phyloP scores from a whole-genome alignment of 2,113 vertebrate species.

The Daboia siamensis region DNA sequence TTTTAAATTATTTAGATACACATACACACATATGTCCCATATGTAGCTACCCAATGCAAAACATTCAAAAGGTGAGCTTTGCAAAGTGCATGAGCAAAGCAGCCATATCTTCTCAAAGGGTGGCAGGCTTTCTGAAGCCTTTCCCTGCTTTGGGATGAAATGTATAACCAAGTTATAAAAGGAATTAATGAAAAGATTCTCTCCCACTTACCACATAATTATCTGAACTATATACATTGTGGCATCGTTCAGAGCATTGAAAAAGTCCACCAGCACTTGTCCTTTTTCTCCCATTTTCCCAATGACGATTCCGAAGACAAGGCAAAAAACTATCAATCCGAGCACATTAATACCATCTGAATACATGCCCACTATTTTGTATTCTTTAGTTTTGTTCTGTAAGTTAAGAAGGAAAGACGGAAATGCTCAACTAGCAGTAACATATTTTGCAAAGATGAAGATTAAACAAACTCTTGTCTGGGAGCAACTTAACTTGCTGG shows the following conservation, averaged over 20 bases:
- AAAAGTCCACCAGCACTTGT: slow-evolving; percentile 91
- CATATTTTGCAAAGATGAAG: slow-evolving; percentile 20
- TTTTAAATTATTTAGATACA: not conserved
- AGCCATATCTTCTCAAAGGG: not conserved
- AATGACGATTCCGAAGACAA: slow-evolving; percentile 92
- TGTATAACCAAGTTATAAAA: slow-evolving; percentile 15
- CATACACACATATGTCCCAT: not conserved
- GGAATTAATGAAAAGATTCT: slow-evolving; percentile 16
- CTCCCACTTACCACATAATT: slow-evolving; percentile 90
- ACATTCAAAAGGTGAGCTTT: not conserved
- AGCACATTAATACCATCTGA: slow-evolving; percentile 90
- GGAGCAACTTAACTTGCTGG: not conserved
- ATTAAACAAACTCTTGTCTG: not conserved
- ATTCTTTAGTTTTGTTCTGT: slow-evolving; percentile 89
- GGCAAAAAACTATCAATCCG: slow-evolving; percentile 93
- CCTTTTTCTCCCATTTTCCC: slow-evolving; percentile 96
- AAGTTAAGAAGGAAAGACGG: slow-evolving; percentile 48
- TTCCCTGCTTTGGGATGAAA: not conserved
- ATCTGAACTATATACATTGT: slow-evolving; percentile 97
- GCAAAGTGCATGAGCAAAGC: not conserved
- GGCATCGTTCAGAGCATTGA: slow-evolving; percentile 93
- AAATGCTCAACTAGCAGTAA: slow-evolving; percentile 26
- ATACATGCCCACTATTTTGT: slow-evolving; percentile 83
- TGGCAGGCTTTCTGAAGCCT: not conserved
- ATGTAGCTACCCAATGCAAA: not conserved